phyloP scores from a whole-genome alignment of 2,888 invertebrate genomes.

The Cynaeus angustus region DNA sequence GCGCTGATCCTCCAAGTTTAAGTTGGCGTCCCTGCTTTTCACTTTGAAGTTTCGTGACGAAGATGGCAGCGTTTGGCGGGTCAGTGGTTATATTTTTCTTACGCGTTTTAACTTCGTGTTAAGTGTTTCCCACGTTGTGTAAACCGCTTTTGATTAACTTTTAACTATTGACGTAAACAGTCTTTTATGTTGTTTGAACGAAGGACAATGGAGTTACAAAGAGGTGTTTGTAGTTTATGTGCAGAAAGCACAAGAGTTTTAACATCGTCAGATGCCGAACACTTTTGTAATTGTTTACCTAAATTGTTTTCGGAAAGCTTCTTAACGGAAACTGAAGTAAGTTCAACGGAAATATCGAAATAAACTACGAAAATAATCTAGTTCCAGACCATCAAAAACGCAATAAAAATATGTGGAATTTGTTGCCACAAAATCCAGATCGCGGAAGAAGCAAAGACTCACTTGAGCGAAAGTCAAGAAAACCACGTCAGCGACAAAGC shows the following conservation, averaged over 20 bases:
- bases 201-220: conserved; percentile 36
- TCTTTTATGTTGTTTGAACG: background rate
- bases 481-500: background rate
- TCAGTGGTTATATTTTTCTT: background rate
- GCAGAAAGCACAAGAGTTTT: conserved; percentile 30
- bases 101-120: background rate
- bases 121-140: background rate
- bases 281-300: conserved; percentile 16
- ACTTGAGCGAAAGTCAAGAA: background rate
- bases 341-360: conserved; percentile 3
- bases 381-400: conserved; percentile 41
- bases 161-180: too few species aligned
- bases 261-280: conserved; percentile 29
- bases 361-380: conserved; percentile 12
- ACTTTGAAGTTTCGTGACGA: conserved; percentile 18
- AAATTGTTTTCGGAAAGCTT: conserved; percentile 10
- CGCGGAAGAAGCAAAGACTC: conserved; percentile 9
- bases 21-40: conserved; percentile 6
- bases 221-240: conserved; percentile 41
- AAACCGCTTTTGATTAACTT: too few species aligned
- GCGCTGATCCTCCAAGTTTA: background rate
- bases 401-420: conserved; percentile 25
- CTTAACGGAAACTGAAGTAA: conserved; percentile 29
- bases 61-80: conserved; percentile 41
- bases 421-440: conserved; percentile 37